Evolutionary conservation across 1,140 invertebrate genomes (phyloP).

Genomic region (Eubasilissa regina): DNA sequence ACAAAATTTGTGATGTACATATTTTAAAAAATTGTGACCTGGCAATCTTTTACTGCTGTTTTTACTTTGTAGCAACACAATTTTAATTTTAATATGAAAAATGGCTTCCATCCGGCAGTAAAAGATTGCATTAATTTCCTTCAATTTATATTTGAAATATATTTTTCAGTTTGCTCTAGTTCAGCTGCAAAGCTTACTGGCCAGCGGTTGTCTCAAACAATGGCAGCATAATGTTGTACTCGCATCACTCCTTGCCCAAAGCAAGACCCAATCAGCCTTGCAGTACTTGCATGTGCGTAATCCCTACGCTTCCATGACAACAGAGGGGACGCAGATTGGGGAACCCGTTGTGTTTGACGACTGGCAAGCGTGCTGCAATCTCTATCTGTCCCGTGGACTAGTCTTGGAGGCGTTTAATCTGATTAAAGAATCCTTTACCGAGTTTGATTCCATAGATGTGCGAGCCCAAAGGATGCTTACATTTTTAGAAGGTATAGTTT

Average conservation of each 20-base stretch:
- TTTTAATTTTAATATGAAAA: too few species aligned
- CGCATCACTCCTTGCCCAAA: constrained; percentile 67
- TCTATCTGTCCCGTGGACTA: constrained; percentile 66
- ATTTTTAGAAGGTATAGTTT: constrained; percentile 66
- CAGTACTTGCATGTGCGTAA: constrained; percentile 63
- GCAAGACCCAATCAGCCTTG: constrained; percentile 64
- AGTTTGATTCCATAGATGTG: constrained; percentile 60
- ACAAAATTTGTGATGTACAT: too few species aligned
- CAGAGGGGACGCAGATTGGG: constrained; percentile 34
- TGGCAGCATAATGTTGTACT: constrained; percentile 72
- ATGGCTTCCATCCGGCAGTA: too few species aligned
- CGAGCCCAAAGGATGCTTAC: constrained; percentile 64
- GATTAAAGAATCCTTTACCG: constrained; percentile 64
- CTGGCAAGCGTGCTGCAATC: constrained; percentile 67
- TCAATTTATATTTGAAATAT: too few species aligned
- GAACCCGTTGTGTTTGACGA: constrained; percentile 63
- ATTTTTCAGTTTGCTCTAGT: constrained; percentile 71
- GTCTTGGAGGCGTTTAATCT: constrained; percentile 69
- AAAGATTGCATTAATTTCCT: too few species aligned
- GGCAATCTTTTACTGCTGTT: neutral
- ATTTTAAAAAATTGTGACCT: neutral
- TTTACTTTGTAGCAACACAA: neutral
- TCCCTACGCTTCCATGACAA: constrained; percentile 44
- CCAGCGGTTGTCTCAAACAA: constrained; percentile 65
- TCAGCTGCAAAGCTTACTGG: constrained; percentile 68